Conservation (phyloP, 1,140 invertebrate species). For the Temnothorax curvispinosus region DNA sequence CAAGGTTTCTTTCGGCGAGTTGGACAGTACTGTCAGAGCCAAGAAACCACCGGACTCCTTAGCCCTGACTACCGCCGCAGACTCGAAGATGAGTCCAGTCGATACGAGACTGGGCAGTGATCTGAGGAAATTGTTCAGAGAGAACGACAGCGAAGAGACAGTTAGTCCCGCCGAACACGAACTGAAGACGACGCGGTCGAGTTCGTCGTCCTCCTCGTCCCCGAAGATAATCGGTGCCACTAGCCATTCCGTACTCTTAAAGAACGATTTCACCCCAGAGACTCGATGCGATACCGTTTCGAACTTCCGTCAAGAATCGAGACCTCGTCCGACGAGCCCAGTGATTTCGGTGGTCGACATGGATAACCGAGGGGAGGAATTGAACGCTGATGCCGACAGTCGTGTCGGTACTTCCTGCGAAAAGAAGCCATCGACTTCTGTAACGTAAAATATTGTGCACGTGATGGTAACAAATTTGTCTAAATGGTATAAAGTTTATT, state of each 20-base stretch:
- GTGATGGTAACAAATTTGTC: conserved; percentile 11
- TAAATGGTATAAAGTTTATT: conserved; percentile 11
- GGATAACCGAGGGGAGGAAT: conserved; percentile 8
- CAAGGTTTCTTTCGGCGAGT: conserved; percentile 83
- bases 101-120: conserved; percentile 74
- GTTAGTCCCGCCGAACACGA: conserved; percentile 63
- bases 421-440: conserved; percentile 35
- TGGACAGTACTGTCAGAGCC: conserved; percentile 72
- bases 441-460: conserved; percentile 35
- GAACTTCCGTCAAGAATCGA: conserved; percentile 57
- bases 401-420: neutral
- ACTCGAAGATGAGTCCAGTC: conserved; percentile 73
- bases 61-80: conserved; percentile 63
- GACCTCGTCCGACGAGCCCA: conserved; percentile 67
- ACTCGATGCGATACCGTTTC: neutral
- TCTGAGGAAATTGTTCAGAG: conserved; percentile 71
- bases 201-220: conserved; percentile 70
- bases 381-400: neutral
- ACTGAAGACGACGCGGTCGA: conserved; percentile 47
- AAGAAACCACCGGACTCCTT: conserved; percentile 71
- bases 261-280: conserved; percentile 19
- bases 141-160: conserved; percentile 53
- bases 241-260: neutral
- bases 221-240: conserved; percentile 32
- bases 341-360: conserved; percentile 58